A percentile compares a stretch with the other conserved stretches of the same genome.
phyloP scores from a whole-genome alignment of 92 coral and sea anemone genomes.

The Chrysogorgia sp. region DNA sequence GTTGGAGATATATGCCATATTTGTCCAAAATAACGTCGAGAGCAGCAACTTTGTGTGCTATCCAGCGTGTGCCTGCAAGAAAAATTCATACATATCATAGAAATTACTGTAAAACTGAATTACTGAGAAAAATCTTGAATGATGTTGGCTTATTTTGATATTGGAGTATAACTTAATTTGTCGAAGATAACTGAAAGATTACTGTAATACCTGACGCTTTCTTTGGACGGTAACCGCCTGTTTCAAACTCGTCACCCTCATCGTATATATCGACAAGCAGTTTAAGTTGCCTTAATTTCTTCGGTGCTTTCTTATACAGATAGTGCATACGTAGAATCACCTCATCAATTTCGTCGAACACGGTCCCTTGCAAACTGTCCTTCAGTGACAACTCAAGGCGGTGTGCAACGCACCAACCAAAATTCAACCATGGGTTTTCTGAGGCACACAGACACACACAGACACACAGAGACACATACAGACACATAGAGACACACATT shows the following conservation, averaged over 20 bases:
- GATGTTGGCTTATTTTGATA: neutral
- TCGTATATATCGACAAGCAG: conserved; percentile 10
- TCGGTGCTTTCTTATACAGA: conserved; percentile 24
- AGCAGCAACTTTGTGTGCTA: neutral
- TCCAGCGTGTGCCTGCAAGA: conserved; percentile 8
- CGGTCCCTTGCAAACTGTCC: conserved; percentile 17
- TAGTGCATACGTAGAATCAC: conserved; percentile 5
- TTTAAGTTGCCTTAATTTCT: conserved; percentile 7
- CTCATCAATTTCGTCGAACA: conserved; percentile 20
- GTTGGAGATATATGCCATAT: conserved; percentile 2
- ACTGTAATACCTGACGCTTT: conserved; percentile 20
- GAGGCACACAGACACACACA: too few species aligned
- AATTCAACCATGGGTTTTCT: conserved; percentile 10
- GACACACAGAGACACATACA: too few species aligned
- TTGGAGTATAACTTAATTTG: conserved; percentile 3
- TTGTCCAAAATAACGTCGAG: neutral
- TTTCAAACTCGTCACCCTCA: conserved; percentile 28
- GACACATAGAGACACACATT: too few species aligned
- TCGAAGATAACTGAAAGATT: conserved; percentile 19
- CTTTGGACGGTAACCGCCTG: conserved; percentile 28
- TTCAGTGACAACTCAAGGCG: conserved; percentile 26
- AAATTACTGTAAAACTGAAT: neutral
- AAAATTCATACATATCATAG: conserved; percentile 11
- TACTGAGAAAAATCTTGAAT: neutral
- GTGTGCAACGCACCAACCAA: conserved; percentile 24